Percentiles rank a stretch among this genome's conserved stretches.
Conservation (phyloP, 35 echinoderm and acorn worm genomes). For the Lytechinus variegatus region DNA sequence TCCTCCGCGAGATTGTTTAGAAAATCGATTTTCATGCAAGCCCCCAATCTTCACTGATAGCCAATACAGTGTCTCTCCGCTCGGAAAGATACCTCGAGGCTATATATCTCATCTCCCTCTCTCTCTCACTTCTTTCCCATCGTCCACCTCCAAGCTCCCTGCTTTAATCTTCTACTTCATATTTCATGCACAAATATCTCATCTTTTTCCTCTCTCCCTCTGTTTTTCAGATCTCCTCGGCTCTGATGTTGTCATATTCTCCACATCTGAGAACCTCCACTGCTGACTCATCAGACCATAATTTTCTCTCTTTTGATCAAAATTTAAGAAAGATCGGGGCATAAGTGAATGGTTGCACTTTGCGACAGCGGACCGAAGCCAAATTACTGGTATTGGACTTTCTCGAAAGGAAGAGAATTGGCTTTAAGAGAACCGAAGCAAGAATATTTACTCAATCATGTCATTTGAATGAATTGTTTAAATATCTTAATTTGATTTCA, state of each 20-base stretch:
- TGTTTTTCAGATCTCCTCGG: background rate
- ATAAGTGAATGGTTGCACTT: constrained; percentile 40
- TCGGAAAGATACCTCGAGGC: constrained; percentile 18
- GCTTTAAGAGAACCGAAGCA: background rate
- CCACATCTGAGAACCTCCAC: constrained; percentile 27
- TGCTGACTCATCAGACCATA: constrained; percentile 24
- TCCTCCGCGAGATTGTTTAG: constrained; percentile 30
- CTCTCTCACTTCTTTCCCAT: background rate
- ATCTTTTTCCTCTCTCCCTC: background rate
- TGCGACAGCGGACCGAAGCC: background rate
- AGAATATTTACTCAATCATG: constrained; percentile 13
- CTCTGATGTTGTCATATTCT: constrained; percentile 3
- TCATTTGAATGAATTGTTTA: constrained; percentile 20
- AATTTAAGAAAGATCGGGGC: constrained; percentile 26
- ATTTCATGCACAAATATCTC: constrained; percentile 25
- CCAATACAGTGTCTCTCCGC: constrained; percentile 34
- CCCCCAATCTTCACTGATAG: constrained; percentile 42
- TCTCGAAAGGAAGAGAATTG: background rate
- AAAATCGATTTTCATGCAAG: constrained; percentile 48
- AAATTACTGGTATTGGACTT: constrained; percentile 26
- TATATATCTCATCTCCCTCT: background rate
- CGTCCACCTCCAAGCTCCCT: background rate
- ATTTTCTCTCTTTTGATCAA: constrained; percentile 2
- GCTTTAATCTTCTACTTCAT: constrained; percentile 15
- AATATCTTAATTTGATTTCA: constrained; percentile 15